Percentiles rank a stretch among this genome's conserved stretches.
Conservation (phyloP, 30 jellyfish, hydroid and myxozoan genomes). For the Sanderia malayensis region DNA sequence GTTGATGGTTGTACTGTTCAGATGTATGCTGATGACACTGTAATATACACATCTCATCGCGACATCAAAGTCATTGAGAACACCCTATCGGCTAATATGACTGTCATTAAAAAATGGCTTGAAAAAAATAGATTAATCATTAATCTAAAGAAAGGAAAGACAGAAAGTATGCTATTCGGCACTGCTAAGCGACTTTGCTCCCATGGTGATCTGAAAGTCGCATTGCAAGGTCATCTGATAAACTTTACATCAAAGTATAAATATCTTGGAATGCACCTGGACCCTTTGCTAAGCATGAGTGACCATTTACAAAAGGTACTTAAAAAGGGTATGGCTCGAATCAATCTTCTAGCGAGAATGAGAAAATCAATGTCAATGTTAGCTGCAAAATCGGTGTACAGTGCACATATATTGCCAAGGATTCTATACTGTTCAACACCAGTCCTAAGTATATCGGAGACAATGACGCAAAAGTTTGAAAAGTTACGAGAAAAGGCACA, state of each 20-base stretch:
- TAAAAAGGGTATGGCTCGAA: conserved; percentile 34
- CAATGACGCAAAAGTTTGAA: conserved; percentile 23
- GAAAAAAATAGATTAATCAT: conserved; percentile 24
- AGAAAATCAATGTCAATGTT: conserved; percentile 21
- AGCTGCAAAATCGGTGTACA: conserved; percentile 25
- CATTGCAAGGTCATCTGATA: conserved; percentile 18
- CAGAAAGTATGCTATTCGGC: conserved; percentile 20
- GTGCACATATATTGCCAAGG: conserved; percentile 29
- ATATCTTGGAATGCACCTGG: conserved; percentile 44
- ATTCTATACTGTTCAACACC: conserved; percentile 30
- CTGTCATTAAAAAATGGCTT: conserved; percentile 17
- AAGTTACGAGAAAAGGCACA: conserved; percentile 37
- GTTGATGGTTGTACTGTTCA: conserved; percentile 41
- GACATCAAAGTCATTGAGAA: conserved; percentile 22
- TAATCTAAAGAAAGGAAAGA: too few relatives aligned
- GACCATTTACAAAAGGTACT: conserved; percentile 24
- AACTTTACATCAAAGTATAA: conserved; percentile 7
- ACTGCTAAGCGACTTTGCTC: conserved; percentile 46
- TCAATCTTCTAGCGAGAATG: conserved; percentile 19
- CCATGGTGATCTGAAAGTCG: conserved; percentile 51
- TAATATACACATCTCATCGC: conserved; percentile 9
- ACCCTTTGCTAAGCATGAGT: conserved; percentile 38
- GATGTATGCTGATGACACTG: conserved; percentile 66
- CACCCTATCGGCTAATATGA: conserved; percentile 17
- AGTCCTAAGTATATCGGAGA: conserved; percentile 21